These are phyloP conservation scores for Hystrix brachyura DNA, from an alignment of 2,113 vertebrate genomes.

Conservation along the genomic window DNA sequence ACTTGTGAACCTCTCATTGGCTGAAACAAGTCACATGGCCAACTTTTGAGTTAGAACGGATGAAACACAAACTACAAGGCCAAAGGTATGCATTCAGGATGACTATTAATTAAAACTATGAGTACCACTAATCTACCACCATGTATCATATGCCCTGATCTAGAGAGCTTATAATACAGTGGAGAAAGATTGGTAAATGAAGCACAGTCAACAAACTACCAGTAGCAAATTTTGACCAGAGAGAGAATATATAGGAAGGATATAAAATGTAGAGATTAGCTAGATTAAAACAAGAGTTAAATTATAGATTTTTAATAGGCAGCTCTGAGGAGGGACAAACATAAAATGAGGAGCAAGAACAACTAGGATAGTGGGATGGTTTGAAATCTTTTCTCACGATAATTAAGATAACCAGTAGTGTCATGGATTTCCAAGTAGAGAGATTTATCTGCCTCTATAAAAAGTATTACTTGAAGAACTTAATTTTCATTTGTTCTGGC, in stretches of 20 bases:
- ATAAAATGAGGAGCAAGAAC: not conserved
- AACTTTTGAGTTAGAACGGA: not conserved
- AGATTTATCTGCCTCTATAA: not conserved
- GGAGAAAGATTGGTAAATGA: not conserved
- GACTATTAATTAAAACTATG: not conserved
- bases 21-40: not conserved
- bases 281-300: not conserved
- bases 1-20: not conserved
- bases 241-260: not conserved
- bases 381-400: not conserved
- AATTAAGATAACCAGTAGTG: not conserved
- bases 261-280: not conserved
- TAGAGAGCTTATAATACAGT: not conserved
- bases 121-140: not conserved
- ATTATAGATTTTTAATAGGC: not conserved
- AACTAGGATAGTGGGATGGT: not conserved
- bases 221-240: not conserved
- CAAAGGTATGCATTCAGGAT: not conserved
- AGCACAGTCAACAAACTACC: not conserved
- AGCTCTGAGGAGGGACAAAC: not conserved
- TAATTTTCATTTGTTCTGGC: not conserved
- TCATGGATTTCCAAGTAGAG: not conserved
- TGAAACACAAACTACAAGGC: not conserved
- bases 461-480: not conserved
- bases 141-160: not conserved